These are phyloP conservation scores for Caenorhabditis brenneri DNA, from an alignment of 1,140 invertebrate species.

Conservation along the genomic window DNA sequence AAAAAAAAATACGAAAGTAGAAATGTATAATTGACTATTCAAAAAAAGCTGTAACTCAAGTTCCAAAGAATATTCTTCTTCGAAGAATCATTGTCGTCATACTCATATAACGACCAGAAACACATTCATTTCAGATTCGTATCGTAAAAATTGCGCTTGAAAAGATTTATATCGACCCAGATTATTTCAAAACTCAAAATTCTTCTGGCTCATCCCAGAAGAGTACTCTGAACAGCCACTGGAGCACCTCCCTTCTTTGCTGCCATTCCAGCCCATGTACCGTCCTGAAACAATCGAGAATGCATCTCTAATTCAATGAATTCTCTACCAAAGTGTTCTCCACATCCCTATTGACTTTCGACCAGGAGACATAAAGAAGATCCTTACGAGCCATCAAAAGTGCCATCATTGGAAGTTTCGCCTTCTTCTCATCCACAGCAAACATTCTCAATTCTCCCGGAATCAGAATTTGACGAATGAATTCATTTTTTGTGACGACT, in stretches of 20 bases:
- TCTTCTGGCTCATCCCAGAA: too few species aligned
- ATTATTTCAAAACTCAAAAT: too few species aligned
- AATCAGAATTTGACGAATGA: not conserved
- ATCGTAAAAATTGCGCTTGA: too few species aligned
- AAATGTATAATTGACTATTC: too few species aligned
- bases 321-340: not conserved
- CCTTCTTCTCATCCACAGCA: slow-evolving; percentile 18
- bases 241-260: not conserved
- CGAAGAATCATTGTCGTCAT: too few species aligned
- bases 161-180: too few species aligned
- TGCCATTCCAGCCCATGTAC: slow-evolving; percentile 1
- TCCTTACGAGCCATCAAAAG: slow-evolving; percentile 34
- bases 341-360: not conserved
- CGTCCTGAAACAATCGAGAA: not conserved
- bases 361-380: slow-evolving; percentile 21
- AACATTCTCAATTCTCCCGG: slow-evolving; percentile 5
- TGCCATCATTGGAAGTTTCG: slow-evolving; percentile 14
- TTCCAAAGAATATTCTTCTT: too few species aligned
- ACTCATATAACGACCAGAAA: too few species aligned
- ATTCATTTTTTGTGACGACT: slow-evolving; percentile 1
- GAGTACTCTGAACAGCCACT: too few species aligned
- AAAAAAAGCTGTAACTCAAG: too few species aligned
- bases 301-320: not conserved
- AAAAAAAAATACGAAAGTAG: too few species aligned
- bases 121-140: too few species aligned